Evolutionary conservation across 2,797 vertebrate species (phyloP), one percentile per base, ranked within the genome.

Genomic region (Threskiornis aethiopicus): DNA sequence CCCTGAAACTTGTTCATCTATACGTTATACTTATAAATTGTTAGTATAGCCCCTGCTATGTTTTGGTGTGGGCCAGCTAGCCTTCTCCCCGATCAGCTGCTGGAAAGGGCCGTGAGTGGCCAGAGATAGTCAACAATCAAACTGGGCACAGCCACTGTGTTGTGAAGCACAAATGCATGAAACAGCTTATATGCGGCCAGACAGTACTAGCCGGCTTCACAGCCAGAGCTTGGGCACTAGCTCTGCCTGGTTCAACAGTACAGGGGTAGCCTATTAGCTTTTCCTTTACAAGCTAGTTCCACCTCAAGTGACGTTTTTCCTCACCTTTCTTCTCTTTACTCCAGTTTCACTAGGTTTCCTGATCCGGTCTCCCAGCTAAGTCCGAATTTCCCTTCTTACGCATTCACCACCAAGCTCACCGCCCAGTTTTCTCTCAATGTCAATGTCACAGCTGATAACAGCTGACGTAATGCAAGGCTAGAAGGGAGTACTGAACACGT

Each of bases 391-490:
- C 35, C 22, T 31, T 65, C 54, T 78, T 28, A 78, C 4, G 2
- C 17, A 16, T 46, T 83, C 31, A 33, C 16, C 20, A 51, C 24
- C 29, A 73, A 76, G 19, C 8, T 46, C 59, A 70, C 2, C 5
- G 3, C 39, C 4, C 29, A 19, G 16, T 46, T 79, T 80, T 47
- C 67, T 58, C 39, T 8, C 11, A 2, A 29, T 29, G 33, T 26
- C 55, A 15, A 0, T 29, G 42, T 28, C 33, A 54, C 41, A 54
- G 64, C 6, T 47, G 47, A 17, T n/a, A 66, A 66, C 24, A 87
- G 22, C 37, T 73, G 87, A 46, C 0, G 1, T 0, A 0, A 52
- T 16, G 16, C 16, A 29, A 62, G 71, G 51, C 39, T 85, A 13
- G 26, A 25, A 37, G 11, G 18, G 14, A 29, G 3, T 16, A 19